Conservation (phyloP, 2,888 invertebrate species). For the Galerucella pusilla region DNA sequence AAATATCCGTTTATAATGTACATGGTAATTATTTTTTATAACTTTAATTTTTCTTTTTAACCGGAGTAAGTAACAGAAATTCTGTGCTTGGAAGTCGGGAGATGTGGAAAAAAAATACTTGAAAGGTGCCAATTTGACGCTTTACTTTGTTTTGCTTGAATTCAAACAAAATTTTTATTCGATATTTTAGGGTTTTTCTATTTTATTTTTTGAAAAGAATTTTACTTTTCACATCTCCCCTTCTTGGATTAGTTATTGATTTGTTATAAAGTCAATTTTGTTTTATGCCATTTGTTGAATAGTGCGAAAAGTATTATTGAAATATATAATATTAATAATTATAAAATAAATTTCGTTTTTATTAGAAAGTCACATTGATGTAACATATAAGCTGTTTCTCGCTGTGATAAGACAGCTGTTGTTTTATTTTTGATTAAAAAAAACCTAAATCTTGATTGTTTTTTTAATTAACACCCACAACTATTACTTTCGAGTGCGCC, state of each 20-base stretch:
- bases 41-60: neutral
- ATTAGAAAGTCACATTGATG: constrained; percentile 36
- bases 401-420: constrained; percentile 49
- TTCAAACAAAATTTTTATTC: neutral
- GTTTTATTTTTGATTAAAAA: constrained; percentile 51
- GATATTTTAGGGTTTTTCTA: neutral
- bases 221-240: constrained; percentile 14
- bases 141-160: neutral
- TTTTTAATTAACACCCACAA: neutral
- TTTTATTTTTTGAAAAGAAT: constrained; percentile 5
- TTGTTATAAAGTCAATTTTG: constrained; percentile 43
- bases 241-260: constrained; percentile 29
- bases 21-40: neutral
- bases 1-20: neutral
- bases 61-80: neutral
- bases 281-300: constrained; percentile 11
- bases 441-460: neutral
- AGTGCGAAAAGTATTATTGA: constrained; percentile 9
- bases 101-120: neutral
- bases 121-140: neutral
- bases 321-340: constrained; percentile 29
- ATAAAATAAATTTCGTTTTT: constrained; percentile 35
- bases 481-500: too few relatives aligned
- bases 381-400: constrained; percentile 33
- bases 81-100: neutral